phyloP scores from a whole-genome alignment of 1,140 invertebrate species.

The Drosophila baimaii region DNA sequence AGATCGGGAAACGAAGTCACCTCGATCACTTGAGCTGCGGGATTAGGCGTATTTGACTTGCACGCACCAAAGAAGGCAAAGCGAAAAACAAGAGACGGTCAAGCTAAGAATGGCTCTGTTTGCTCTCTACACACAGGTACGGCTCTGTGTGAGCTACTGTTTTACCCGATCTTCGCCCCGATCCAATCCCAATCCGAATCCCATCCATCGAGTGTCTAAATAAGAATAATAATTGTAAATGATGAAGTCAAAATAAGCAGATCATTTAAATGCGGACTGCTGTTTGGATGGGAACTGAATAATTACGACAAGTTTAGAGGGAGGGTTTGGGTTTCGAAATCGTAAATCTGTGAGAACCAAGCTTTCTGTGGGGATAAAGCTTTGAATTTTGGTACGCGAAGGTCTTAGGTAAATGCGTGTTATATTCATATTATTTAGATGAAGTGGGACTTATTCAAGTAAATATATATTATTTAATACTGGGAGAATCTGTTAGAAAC shows the following conservation, averaged over 20 bases:
- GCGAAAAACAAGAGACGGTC: constrained; percentile 32
- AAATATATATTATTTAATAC: background rate
- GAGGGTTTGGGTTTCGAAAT: background rate
- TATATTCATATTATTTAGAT: background rate
- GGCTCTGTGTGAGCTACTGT: constrained; percentile 65
- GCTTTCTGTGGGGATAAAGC: background rate
- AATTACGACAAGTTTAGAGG: constrained; percentile 4
- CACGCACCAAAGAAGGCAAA: constrained; percentile 68
- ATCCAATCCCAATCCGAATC: constrained; percentile 10
- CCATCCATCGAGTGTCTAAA: constrained; percentile 69
- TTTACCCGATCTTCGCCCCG: constrained; percentile 48
- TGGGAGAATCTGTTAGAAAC: background rate
- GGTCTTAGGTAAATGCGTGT: background rate
- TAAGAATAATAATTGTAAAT: constrained; percentile 83
- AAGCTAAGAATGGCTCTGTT: constrained; percentile 28
- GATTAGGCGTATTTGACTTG: constrained; percentile 83
- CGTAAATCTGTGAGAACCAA: constrained; percentile 19
- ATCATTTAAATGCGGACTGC: constrained; percentile 70
- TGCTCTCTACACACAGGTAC: constrained; percentile 25
- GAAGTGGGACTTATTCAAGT: background rate
- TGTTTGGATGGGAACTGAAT: constrained; percentile 32
- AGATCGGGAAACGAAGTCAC: constrained; percentile 79
- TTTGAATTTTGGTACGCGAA: background rate
- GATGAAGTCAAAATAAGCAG: constrained; percentile 81
- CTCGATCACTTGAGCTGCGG: constrained; percentile 83